Evolutionary conservation across 2,113 vertebrate species (phyloP).

Genomic region (Egretta garzetta): DNA sequence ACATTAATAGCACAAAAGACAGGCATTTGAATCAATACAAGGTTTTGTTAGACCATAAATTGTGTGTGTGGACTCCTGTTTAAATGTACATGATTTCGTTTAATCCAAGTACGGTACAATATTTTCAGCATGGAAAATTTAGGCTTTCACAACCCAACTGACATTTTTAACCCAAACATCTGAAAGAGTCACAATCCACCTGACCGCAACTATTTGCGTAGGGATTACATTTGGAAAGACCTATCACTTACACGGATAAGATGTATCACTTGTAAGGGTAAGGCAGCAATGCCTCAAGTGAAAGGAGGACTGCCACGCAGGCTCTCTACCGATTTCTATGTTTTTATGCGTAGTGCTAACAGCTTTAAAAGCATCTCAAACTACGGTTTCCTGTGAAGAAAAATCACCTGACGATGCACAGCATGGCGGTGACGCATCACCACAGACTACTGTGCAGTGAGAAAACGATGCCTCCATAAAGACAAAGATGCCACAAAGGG

Average conservation of each 20-base stretch:
- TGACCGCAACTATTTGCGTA: fast-evolving
- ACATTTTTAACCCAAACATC: background rate
- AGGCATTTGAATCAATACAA: background rate
- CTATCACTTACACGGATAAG: too few relatives aligned
- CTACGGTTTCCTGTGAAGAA: background rate
- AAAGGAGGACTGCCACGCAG: background rate
- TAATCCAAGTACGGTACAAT: fast-evolving
- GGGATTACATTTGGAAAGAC: background rate
- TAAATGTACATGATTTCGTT: fast-evolving
- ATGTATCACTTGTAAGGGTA: background rate
- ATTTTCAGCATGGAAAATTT: background rate
- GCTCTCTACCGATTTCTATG: background rate
- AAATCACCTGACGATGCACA: background rate
- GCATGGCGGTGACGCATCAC: background rate
- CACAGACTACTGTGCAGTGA: background rate
- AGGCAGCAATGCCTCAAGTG: background rate
- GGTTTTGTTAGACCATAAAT: background rate
- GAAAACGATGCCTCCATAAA: background rate
- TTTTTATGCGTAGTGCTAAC: background rate
- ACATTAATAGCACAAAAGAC: background rate
- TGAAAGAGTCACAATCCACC: background rate
- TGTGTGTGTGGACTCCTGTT: background rate
- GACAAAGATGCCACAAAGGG: conserved; percentile 7
- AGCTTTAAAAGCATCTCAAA: background rate
- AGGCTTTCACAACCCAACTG: background rate